phyloP scores from a whole-genome alignment of 2,113 vertebrate species.

The Eulacestoma nigropectus region DNA sequence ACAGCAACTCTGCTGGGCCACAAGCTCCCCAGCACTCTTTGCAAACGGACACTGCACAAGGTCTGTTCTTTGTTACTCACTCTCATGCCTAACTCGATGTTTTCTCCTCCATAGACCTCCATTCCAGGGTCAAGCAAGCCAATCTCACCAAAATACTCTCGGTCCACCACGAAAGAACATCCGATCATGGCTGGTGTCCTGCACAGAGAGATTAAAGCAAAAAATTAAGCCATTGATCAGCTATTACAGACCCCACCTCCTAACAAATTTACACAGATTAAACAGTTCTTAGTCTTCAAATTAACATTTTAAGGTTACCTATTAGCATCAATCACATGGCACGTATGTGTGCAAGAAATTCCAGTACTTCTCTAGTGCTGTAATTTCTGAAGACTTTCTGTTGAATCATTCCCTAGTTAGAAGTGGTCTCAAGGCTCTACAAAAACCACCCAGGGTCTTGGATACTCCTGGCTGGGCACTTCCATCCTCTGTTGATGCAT shows the following conservation, averaged over 20 bases:
- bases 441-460: neutral
- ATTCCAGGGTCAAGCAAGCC: constrained; percentile 95
- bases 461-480: neutral
- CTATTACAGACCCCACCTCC: neutral
- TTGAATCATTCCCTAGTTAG: neutral
- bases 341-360: neutral
- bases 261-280: neutral
- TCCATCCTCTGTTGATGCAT: neutral
- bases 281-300: neutral
- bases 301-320: neutral
- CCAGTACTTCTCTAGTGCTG: neutral
- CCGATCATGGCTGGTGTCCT: constrained; percentile 99
- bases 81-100: constrained; percentile 97
- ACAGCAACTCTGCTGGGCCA: neutral
- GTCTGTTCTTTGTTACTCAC: constrained; percentile 70
- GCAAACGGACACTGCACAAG: neutral
- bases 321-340: neutral
- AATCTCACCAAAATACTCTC: constrained; percentile 94
- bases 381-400: neutral
- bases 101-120: constrained; percentile 98
- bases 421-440: neutral
- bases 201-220: neutral
- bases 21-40: neutral
- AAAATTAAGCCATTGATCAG: neutral
- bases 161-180: constrained; percentile 94